Conservation (phyloP, 30 jellyfish, hydroid and myxozoan genomes). For the Aurelia sp. region DNA sequence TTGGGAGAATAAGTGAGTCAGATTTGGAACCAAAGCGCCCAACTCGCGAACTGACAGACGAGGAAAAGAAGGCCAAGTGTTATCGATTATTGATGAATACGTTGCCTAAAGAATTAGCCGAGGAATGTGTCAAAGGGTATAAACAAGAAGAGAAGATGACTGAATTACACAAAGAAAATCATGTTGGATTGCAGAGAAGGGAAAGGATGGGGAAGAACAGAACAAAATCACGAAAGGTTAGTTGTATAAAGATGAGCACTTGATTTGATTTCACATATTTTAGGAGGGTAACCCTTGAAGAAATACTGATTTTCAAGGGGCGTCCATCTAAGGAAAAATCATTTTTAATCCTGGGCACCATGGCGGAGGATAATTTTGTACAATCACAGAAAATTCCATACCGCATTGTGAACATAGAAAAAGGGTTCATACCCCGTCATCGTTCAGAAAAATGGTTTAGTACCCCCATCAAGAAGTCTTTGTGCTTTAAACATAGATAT, state of each 20-base stretch:
- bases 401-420: too few species aligned
- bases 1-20: not conserved
- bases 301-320: too few species aligned
- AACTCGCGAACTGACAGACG: slow-evolving; percentile 31
- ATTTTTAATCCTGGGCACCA: too few species aligned
- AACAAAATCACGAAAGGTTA: slow-evolving; percentile 16
- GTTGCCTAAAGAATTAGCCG: slow-evolving; percentile 59
- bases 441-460: too few species aligned
- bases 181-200: slow-evolving; percentile 2
- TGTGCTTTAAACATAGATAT: too few species aligned
- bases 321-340: too few species aligned
- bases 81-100: slow-evolving; percentile 28
- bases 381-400: too few species aligned
- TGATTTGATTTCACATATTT: too few species aligned
- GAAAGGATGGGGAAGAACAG: not conserved
- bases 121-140: slow-evolving; percentile 27
- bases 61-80: slow-evolving; percentile 38
- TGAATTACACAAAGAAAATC: not conserved
- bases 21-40: slow-evolving; percentile 19
- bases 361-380: too few species aligned
- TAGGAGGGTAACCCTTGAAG: too few species aligned
- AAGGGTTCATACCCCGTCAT: too few species aligned
- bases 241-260: not conserved
- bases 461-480: too few species aligned
- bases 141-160: not conserved